A percentile compares a stretch with the other conserved stretches of the same genome.
phyloP scores from a whole-genome alignment of 2,113 vertebrate genomes.

The Phodopus roborovskii region DNA sequence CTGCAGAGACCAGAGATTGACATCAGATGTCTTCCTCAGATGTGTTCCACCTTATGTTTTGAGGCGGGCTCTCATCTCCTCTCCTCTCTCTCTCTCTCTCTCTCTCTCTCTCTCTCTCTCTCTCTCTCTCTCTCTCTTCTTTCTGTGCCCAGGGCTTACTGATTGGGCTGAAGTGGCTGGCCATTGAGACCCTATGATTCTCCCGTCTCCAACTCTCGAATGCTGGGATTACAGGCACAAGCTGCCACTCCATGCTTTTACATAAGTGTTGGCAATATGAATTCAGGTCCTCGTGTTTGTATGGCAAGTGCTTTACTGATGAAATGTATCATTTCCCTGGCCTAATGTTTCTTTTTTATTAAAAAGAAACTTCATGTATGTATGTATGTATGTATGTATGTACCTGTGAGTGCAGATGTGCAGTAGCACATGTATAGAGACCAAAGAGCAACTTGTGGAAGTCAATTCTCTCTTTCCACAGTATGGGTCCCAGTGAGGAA shows the following conservation, averaged over 20 bases:
- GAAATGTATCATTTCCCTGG: not conserved
- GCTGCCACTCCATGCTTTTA: not conserved
- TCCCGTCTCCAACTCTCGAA: not conserved
- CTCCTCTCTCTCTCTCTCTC: too few relatives aligned
- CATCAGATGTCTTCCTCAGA: not conserved
- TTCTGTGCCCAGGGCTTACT: not conserved
- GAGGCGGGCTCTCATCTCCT: not conserved
- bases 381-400: not conserved
- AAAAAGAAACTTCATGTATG: not conserved
- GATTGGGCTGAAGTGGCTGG: not conserved
- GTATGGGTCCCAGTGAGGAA: not conserved
- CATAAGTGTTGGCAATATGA: too few relatives aligned
- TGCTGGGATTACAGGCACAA: not conserved
- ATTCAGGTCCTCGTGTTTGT: not conserved
- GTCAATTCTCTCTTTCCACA: not conserved
- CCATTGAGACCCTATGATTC: too few relatives aligned
- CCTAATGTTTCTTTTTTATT: not conserved
- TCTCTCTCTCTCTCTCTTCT: too few relatives aligned
- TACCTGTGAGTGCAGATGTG: not conserved
- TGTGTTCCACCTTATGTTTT: not conserved
- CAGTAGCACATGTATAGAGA: too few relatives aligned
- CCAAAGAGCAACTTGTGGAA: not conserved
- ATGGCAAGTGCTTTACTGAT: not conserved
- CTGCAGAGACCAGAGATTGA: not conserved
- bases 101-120: too few relatives aligned